Percentiles rank a stretch among this genome's conserved stretches.
Evolutionary conservation across 2,797 vertebrate genomes (phyloP).

Genomic region (Pantherophis vulpinus): DNA sequence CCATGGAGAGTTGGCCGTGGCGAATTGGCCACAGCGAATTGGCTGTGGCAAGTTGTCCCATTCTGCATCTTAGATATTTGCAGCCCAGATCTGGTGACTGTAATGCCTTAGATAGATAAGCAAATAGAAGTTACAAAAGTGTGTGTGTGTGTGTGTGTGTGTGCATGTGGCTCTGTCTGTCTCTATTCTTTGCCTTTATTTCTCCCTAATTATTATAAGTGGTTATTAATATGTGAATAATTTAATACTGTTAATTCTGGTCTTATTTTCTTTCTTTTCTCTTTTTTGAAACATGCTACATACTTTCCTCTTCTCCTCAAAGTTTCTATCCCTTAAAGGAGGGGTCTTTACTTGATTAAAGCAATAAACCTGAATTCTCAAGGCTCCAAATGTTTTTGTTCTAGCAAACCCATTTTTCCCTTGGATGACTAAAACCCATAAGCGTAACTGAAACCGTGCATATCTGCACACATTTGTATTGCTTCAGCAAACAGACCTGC

Average conservation of each 20-base stretch:
- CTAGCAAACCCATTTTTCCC: conserved; percentile 1
- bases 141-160: neutral
- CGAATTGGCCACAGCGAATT: too few species aligned
- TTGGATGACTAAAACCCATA: neutral
- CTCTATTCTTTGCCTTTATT: neutral
- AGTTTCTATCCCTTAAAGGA: neutral
- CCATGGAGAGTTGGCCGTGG: too few species aligned
- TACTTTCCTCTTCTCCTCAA: neutral
- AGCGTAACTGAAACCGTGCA: neutral
- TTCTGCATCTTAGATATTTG: neutral
- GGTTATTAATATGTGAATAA: neutral
- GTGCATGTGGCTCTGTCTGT: neutral
- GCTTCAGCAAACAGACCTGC: neutral
- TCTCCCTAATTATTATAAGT: neutral
- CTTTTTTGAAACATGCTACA: neutral
- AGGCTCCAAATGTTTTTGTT: conserved; percentile 3
- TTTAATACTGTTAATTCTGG: neutral
- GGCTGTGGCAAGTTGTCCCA: too few species aligned
- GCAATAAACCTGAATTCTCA: neutral
- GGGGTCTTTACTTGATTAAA: neutral
- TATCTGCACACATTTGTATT: neutral
- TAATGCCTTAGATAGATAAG: neutral
- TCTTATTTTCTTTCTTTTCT: neutral
- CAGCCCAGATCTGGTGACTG: neutral
- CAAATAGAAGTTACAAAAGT: neutral